Percentiles rank a stretch among this genome's conserved stretches.
phyloP scores from a whole-genome alignment of 2,888 invertebrate species.

The Acrocera orbiculus region DNA sequence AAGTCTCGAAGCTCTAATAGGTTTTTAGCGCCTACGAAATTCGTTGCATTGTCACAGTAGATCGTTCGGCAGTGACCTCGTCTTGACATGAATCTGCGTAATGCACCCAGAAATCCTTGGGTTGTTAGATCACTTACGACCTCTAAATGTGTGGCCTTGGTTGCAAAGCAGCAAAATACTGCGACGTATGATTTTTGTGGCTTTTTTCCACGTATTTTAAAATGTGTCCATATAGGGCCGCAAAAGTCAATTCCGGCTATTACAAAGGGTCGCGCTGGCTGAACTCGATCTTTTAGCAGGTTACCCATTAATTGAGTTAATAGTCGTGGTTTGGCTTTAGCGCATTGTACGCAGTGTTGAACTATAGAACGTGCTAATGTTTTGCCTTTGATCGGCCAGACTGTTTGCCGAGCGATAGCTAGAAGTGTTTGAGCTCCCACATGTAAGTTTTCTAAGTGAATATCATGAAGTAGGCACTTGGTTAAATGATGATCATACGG shows the following conservation, averaged over 20 bases:
- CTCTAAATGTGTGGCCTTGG: conserved; percentile 11
- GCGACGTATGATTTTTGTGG: conserved; percentile 10
- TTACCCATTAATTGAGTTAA: conserved; percentile 16
- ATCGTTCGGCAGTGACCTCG: conserved; percentile 3
- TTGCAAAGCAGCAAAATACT: conserved; percentile 9
- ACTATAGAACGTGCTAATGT: conserved; percentile 8
- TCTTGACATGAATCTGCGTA: conserved; percentile 7
- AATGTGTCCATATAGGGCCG: conserved; percentile 8
- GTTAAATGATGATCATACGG: conserved; percentile 10
- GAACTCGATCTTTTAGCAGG: conserved; percentile 12
- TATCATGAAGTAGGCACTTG: conserved; percentile 3
- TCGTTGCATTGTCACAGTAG: conserved; percentile 7
- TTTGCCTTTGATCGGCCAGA: conserved; percentile 14
- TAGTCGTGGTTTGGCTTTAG: conserved; percentile 7
- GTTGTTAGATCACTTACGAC: conserved; percentile 8
- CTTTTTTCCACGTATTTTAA: conserved; percentile 3
- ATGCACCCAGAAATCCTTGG: conserved; percentile 9
- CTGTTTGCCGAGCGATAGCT: conserved; percentile 10
- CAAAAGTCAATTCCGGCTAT: conserved; percentile 8
- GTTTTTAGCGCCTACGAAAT: conserved; percentile 5
- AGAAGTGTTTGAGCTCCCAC: conserved; percentile 7
- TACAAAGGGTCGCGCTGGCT: conserved; percentile 7
- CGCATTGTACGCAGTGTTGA: conserved; percentile 11
- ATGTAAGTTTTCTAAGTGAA: conserved; percentile 7
- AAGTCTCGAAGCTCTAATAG: background rate